Evolutionary conservation across 2,888 invertebrate species (phyloP), one percentile per base, ranked within the genome.

Genomic region (Dynastes tityus): DNA sequence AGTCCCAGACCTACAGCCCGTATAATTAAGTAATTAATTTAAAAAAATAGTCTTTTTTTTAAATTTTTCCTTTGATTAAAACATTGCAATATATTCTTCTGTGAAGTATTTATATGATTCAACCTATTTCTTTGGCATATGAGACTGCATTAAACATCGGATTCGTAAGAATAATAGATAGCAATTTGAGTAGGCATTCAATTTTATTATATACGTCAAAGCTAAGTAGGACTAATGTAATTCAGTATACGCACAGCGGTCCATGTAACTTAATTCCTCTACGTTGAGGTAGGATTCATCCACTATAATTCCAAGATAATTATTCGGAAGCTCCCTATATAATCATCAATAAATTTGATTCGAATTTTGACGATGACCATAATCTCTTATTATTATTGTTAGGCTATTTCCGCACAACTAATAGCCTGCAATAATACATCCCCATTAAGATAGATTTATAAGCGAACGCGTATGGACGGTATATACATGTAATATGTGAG

Each of bases 361-460:
- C 29, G 55, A 37, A 73, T 73, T 73, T 58, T 58, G 73, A 55
- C 40, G 40, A n/a, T 8, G n/a, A 58, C 73, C 9, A 40, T 58
- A 55, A 73, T 73, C 58, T 58, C 73, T 58, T 73, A 61, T 61
- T 58, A 73, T 73, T 73, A 58, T 58, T 73, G 9, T 45, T 22
- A 32, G 22, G 37, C 55, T 37, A 58, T 73, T 58, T 73, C 58
- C 16, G 58, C 73, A 73, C 16, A 22, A 40, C 73, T 73, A 73
- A 58, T 73, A 40, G 73, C 73, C 73, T 32, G 45, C 27, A 58
- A 58, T 73, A 73, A 73, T 73, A 73, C 37, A 58, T 73, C 58
- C 73, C 40, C 11, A 55, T 73, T 58, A 73, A 73, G 73, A 40
- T 73, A 73, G 58, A 73, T 73, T 73, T 73, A 73, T 58, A 73